Base-by-base conservation (phyloP, 2,113 vertebrate species). In the Pterocles orientalis region DNA sequence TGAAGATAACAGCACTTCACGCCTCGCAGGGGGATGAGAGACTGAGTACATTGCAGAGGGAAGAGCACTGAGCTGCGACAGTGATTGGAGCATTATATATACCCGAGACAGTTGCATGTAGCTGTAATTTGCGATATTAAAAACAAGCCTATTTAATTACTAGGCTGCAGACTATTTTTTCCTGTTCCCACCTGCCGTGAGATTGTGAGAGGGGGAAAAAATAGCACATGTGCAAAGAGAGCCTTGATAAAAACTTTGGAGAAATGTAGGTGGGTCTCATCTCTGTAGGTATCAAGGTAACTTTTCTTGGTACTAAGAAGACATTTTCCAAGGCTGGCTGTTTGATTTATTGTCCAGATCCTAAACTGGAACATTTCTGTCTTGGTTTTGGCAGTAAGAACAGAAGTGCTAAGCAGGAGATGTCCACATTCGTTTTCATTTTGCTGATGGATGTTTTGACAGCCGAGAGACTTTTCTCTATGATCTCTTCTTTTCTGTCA, bases 341-440 rank as follows among this genome's bases (percentile, higher is more conserved):
- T 76, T 96, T 95, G 89, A 95, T 95, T 95, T 95, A 94, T 90
- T 93, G 90, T 87, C 87, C 82, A n/a, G 33, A 48, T 80, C 62
- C 71, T 76, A 33, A 85, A 79, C 18, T 29, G 75, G 84, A 95
- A 91, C 29, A 62, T 80, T 92, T 91, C 57, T 92, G 53, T 53
- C 84, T 91, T 23, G 5, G 19, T 65, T 85, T 64, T 82, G 84
- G 73, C 87, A 72, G 78, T 7, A 43, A 82, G 94, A 92, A 90
- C 65, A 87, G 25, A 95, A 92, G 88, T 39, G 28, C 48, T 8
- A 34, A 95, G 87, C 0, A 2, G 54, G 72, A 91, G 87, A 54
- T 80, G 84, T 95, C 93, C 90, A 87, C 61, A 14, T 65, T 61
- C 43, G 31, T 94, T 90, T 92, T 82, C 77, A 80, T 91, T 82